These are phyloP conservation scores for Dynastes hyllus DNA, from an alignment of 2,888 invertebrate genomes.

Conservation along the genomic window DNA sequence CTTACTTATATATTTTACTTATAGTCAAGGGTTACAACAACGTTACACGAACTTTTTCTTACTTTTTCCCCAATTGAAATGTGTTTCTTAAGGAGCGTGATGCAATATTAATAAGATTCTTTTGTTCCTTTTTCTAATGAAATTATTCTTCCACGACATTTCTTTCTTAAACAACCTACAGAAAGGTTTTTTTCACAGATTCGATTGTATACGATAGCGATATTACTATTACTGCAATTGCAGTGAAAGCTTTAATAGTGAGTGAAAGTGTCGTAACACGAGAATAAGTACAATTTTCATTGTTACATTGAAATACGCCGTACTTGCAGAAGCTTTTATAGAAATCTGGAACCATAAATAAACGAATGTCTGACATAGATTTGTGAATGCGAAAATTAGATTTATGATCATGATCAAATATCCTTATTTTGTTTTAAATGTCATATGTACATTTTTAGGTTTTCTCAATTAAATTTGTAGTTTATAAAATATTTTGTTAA, in stretches of 20 bases:
- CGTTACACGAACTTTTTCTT: no score
- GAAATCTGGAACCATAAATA: neutral
- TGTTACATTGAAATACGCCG: constrained; percentile 1
- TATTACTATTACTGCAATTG: neutral
- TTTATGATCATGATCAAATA: no score
- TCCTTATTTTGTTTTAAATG: no score
- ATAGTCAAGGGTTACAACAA: no score
- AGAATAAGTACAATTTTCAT: constrained; percentile 11
- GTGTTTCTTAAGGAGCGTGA: no score
- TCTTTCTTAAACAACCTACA: neutral
- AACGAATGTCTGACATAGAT: neutral
- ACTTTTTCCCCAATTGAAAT: no score
- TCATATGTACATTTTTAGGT: no score
- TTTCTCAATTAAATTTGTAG: no score
- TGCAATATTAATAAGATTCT: neutral
- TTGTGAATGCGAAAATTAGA: no score
- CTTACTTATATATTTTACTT: no score
- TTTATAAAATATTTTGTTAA: no score
- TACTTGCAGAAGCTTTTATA: neutral
- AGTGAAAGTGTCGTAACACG: constrained; percentile 10
- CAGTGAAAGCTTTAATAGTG: constrained; percentile 5
- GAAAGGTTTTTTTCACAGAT: neutral
- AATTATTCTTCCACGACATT: neutral
- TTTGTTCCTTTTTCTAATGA: neutral
- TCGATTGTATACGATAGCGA: neutral